Evolutionary conservation across 2,113 vertebrate species (phyloP).

Genomic region (Struthio camelus): DNA sequence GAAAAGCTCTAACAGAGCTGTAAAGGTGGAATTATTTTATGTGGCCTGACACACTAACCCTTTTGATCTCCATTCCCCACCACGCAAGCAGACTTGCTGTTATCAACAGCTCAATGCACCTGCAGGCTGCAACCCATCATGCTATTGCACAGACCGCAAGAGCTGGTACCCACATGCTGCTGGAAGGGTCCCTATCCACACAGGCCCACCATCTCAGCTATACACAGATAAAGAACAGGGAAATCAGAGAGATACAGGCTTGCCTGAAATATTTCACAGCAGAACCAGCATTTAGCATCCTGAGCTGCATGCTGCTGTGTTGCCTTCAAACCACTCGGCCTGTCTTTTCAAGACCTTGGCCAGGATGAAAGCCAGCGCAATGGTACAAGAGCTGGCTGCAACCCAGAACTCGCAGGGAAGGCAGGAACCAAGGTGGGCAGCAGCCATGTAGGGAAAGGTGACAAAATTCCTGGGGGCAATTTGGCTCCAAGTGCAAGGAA

Average conservation of each 20-base stretch:
- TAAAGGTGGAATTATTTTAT: rapidly evolving
- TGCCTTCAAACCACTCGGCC: not conserved
- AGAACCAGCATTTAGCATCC: not conserved
- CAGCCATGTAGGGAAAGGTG: not conserved
- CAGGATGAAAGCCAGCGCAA: no score
- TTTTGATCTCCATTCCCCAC: not conserved
- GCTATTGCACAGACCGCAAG: rapidly evolving
- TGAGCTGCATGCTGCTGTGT: not conserved
- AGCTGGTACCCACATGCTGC: rapidly evolving
- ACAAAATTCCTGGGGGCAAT: not conserved
- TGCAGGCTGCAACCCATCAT: not conserved
- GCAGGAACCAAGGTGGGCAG: not conserved
- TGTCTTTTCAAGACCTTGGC: not conserved
- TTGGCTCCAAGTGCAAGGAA: not conserved
- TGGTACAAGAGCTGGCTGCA: no score
- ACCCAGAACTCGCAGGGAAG: not conserved
- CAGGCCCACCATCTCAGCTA: no score
- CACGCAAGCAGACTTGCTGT: rapidly evolving
- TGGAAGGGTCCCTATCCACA: no score
- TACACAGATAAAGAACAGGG: not conserved
- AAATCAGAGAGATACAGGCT: rapidly evolving
- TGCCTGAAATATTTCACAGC: not conserved
- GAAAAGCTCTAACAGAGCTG: not conserved
- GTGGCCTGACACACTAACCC: not conserved
- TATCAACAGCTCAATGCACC: rapidly evolving